Conservation (phyloP, 2,113 vertebrate genomes). For the Euleptes europaea region DNA sequence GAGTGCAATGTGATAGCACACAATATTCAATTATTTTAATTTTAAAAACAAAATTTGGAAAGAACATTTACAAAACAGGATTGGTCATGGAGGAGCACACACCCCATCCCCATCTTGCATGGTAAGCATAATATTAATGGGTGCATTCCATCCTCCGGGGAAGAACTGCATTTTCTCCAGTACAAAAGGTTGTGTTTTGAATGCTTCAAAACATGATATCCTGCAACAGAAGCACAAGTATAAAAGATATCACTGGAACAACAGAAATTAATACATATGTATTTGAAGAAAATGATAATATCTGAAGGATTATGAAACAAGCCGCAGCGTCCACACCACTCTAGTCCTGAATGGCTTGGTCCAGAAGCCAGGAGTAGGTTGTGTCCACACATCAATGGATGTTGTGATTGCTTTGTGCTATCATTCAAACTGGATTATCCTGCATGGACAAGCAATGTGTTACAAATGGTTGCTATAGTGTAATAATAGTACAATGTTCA, state of each 20-base stretch:
- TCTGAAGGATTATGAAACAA: background rate
- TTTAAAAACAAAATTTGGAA: background rate
- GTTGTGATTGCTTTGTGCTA: no score
- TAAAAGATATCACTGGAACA: background rate
- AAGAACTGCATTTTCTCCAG: background rate
- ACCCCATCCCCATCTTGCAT: background rate
- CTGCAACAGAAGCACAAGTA: background rate
- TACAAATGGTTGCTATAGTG: no score
- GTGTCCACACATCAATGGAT: no score
- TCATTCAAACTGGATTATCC: no score
- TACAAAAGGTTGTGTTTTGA: background rate
- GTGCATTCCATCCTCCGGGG: background rate
- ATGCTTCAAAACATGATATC: background rate
- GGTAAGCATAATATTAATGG: background rate
- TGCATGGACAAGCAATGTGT: no score
- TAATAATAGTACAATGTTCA: no score
- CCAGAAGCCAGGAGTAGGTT: background rate
- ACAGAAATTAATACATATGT: background rate
- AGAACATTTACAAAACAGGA: background rate
- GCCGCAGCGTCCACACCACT: background rate
- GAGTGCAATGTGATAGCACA: no score
- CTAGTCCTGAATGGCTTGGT: background rate
- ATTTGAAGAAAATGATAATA: background rate
- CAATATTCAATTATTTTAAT: no score
- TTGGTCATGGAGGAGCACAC: background rate